phyloP scores from a whole-genome alignment of 2,888 invertebrate genomes.

The Plagiodera versicolora region DNA sequence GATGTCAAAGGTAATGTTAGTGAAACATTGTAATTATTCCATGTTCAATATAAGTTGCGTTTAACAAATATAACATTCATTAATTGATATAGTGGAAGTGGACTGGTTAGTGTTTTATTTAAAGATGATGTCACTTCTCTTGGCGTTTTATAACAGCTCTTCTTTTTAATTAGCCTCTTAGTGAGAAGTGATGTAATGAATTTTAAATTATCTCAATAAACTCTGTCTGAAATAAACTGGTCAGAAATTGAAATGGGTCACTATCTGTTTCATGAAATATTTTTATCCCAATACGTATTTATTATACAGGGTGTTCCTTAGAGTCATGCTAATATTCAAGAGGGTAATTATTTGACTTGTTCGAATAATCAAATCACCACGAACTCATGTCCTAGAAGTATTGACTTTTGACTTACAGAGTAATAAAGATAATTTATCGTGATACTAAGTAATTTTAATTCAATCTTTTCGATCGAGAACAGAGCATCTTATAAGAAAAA shows the following conservation, averaged over 20 bases:
- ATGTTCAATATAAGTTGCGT: not conserved
- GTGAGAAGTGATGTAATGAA: not conserved
- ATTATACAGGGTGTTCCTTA: too few species aligned
- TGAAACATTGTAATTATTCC: not conserved
- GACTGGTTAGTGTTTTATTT: not conserved
- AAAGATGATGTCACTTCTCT: not conserved
- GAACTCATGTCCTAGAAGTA: too few species aligned
- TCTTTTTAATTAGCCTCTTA: not conserved
- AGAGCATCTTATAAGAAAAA: too few species aligned
- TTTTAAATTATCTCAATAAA: not conserved
- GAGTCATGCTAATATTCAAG: too few species aligned
- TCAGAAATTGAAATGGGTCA: not conserved
- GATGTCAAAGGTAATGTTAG: not conserved
- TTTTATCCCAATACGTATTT: too few species aligned
- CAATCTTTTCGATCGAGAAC: too few species aligned
- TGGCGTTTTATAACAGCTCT: not conserved
- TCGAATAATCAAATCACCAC: too few species aligned
- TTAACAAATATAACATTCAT: not conserved
- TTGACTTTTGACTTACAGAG: too few species aligned
- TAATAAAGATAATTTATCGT: too few species aligned
- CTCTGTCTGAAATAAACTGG: not conserved
- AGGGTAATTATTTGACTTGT: too few species aligned
- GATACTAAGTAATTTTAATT: too few species aligned
- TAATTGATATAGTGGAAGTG: not conserved
- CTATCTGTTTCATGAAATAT: too few species aligned